Base-by-base conservation (phyloP, 2,888 invertebrate species). In the Agrotis clavis region DNA sequence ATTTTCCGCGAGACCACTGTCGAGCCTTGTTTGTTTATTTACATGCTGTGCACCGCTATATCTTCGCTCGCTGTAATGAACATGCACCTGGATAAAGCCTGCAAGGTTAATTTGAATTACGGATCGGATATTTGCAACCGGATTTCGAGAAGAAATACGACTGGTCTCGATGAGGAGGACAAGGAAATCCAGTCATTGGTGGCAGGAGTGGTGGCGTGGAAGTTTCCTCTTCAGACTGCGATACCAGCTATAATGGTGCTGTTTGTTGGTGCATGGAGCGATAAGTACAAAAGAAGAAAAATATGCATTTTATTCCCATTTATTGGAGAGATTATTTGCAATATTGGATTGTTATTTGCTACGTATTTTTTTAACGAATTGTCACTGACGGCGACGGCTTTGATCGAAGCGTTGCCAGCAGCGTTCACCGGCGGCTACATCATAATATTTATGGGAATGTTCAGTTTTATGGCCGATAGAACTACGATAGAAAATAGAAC, bases 21-120 rank as follows among this genome's bases (percentile, higher is more conserved):
- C 2, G 97, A 98, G 85, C 97, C 97, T 14, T 97, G 97, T 84
- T 90, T 97, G 79, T 97, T 97, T 77, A 94, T 96, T 79, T 97
- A 97, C 88, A 97, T 97, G 88, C 93, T 97, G 90, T 97, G 97
- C 75, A 97, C 97, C 60, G 96, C 97, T 2, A 90, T 97, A 35
- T 98, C 98, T 0, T 97, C 97, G 54, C 89, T 97, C 41, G 97
- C 97, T 0, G 94, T 97, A 14, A 94, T 95, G 78, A 97, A 96
- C 76, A 94, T 97, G 92, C 97, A 97, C 85, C 94, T 97, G 82
- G 97, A 97, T 88, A 97, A 97, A 86, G 95, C 97, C 4, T 97
- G 97, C 88, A 92, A 96, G 82, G 96, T 97, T 1, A 97, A 97
- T 83, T 94, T 95, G 62, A 88, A 93, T 54, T 96, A 94, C 57